Base-by-base conservation (phyloP, 2,113 vertebrate species). In the Edolisoma coerulescens region DNA sequence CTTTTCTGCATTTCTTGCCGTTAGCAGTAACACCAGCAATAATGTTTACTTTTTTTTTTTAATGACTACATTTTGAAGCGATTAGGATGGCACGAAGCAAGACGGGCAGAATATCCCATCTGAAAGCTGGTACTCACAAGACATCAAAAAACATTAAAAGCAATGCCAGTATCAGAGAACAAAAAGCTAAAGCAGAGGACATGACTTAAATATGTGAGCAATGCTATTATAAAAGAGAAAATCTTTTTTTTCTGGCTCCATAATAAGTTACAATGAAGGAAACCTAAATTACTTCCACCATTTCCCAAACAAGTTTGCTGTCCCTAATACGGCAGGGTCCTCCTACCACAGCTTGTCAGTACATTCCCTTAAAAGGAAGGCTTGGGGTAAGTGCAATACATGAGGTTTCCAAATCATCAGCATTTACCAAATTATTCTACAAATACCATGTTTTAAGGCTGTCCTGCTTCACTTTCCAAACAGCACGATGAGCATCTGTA, bases 21-120 rank as follows among this genome's bases (percentile, higher is more conserved):
- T 95, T 71, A 90, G 92, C 89, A 85, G 52, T 44, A 89, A 94
- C 80, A 96, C 65, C 91, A 97, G 87, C 96, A 95, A 76, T 80
- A 39, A 6, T 78, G 67, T 96, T 97, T 96, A 92, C 64, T 86
- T 64, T 89, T 93, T 80, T 82, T 82, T 84, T 87, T 86, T 64
- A 97, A 92, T 39, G n/a, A 95, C 60, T 56, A 67, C 19, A 35
- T 94, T 96, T 91, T 81, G 83, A 96, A 97, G 96, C 20, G 33
- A 95, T 94, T 82, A 97, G 84, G 50, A 63, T 88, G 69, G 75
- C 93, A 49, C 53, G 7, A 75, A 79, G 59, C 70, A 67, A 50
- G 84, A 89, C 68, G 69, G 47, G 75, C 39, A 41, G 24, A 80
- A 77, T 64, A 87, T 41, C 93, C 80, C 24, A 15, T 39, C 54